A percentile compares a stretch with the other conserved stretches of the same genome.
Conservation (phyloP, 2,888 invertebrate species). For the Mellilla xanthometata region DNA sequence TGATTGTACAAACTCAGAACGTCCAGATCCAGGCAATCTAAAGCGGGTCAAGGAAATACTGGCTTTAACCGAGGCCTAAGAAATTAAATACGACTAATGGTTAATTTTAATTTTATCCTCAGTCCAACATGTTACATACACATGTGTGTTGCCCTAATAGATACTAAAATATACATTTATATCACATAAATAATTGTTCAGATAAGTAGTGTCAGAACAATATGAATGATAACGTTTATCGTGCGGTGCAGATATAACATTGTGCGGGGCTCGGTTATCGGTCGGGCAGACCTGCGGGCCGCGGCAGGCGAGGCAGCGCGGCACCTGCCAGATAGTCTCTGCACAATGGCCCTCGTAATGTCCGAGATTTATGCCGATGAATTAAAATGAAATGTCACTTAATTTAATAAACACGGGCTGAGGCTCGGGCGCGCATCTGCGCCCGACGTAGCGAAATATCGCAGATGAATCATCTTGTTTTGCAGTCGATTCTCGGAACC, state of each 20-base stretch:
- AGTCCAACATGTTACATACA: slow-evolving; percentile 5
- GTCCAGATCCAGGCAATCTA: no score
- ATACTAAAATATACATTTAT: no score
- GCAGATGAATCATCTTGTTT: slow-evolving; percentile 77
- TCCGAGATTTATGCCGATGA: slow-evolving; percentile 67
- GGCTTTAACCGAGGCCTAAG: no score
- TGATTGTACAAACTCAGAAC: no score
- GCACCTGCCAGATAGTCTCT: slow-evolving; percentile 47
- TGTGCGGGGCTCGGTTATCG: slow-evolving; percentile 54
- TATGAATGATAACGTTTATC: slow-evolving; percentile 15
- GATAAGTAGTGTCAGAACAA: slow-evolving; percentile 20
- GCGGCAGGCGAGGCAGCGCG: slow-evolving; percentile 28
- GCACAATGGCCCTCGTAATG: slow-evolving; percentile 63
- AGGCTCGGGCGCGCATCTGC: slow-evolving; percentile 58
- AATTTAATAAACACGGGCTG: slow-evolving; percentile 72
- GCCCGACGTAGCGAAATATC: slow-evolving; percentile 50
- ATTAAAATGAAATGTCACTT: slow-evolving; percentile 78
- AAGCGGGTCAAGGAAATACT: no score
- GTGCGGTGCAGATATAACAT: slow-evolving; percentile 37
- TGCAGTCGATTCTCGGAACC: slow-evolving; percentile 73
- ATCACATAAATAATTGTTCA: slow-evolving; percentile 24
- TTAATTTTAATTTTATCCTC: neutral
- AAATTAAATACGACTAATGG: no score
- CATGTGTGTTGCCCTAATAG: no score
- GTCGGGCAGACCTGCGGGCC: slow-evolving; percentile 48